phyloP scores from a whole-genome alignment of 2,113 vertebrate genomes.

The Perca fluviatilis region DNA sequence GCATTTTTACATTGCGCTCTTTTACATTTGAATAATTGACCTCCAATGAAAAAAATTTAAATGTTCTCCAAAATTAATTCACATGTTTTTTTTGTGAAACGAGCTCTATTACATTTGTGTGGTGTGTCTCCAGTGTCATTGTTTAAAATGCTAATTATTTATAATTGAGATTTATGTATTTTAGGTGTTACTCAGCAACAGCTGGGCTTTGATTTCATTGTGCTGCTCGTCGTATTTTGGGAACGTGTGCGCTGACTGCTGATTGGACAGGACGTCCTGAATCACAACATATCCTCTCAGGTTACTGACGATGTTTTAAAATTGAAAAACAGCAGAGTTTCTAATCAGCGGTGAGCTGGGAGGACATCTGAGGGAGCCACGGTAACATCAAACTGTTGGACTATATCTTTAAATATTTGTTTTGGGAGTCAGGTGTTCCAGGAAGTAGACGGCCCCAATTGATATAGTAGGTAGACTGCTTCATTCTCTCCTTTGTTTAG shows the following conservation, averaged over 20 bases:
- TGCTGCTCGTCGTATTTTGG: not conserved
- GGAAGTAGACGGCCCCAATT: not conserved
- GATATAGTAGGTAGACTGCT: not conserved
- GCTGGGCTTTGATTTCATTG: constrained; percentile 40
- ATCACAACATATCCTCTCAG: not conserved
- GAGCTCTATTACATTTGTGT: not conserved
- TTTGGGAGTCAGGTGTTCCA: not conserved
- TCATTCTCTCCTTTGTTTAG: not conserved
- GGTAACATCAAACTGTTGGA: not conserved
- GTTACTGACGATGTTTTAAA: not conserved
- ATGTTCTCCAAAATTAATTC: not conserved
- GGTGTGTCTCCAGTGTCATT: not conserved
- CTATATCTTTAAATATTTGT: not conserved
- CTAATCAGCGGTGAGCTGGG: not conserved
- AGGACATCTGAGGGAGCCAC: not conserved
- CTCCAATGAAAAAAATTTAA: not conserved
- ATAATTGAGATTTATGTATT: constrained; percentile 1
- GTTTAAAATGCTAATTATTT: constrained; percentile 43
- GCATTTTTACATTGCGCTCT: no score
- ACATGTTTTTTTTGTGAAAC: not conserved
- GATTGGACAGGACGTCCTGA: not conserved
- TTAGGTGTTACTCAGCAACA: constrained; percentile 1
- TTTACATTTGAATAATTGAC: not conserved
- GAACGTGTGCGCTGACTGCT: not conserved
- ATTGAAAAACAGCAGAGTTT: not conserved